phyloP scores from a whole-genome alignment of 1,140 invertebrate genomes.

The Cherax quadricarinatus region DNA sequence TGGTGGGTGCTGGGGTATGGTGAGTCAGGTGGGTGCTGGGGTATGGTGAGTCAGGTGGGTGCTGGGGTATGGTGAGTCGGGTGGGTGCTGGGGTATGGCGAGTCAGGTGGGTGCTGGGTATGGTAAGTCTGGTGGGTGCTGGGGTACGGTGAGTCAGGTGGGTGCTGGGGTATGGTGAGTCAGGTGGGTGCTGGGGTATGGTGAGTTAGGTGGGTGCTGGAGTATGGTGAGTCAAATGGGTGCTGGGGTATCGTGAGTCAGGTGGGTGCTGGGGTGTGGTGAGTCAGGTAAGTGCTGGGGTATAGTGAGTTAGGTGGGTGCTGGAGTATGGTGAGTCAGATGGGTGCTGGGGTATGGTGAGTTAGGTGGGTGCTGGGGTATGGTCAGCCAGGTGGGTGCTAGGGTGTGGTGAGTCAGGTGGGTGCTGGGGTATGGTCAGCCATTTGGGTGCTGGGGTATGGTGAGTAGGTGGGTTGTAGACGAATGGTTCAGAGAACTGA shows the following conservation, averaged over 20 bases:
- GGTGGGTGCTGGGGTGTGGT: neutral
- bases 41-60: neutral
- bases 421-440: neutral
- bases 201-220: neutral
- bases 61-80: no score
- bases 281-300: neutral
- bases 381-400: no score
- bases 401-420: neutral
- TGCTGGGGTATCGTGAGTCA: neutral
- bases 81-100: neutral
- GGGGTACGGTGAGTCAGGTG: neutral
- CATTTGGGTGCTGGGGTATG: neutral
- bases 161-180: neutral
- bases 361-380: neutral
- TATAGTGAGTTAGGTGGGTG: neutral
- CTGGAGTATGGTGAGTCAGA: no score
- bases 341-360: neutral
- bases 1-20: neutral
- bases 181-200: neutral
- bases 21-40: no score
- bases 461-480: neutral
- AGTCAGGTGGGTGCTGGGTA: neutral
- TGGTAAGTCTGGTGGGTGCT: no score
- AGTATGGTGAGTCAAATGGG: no score
- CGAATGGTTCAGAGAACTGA: no score